Evolutionary conservation across 2,113 vertebrate genomes (phyloP).

Genomic region (Spilogale gracilis): DNA sequence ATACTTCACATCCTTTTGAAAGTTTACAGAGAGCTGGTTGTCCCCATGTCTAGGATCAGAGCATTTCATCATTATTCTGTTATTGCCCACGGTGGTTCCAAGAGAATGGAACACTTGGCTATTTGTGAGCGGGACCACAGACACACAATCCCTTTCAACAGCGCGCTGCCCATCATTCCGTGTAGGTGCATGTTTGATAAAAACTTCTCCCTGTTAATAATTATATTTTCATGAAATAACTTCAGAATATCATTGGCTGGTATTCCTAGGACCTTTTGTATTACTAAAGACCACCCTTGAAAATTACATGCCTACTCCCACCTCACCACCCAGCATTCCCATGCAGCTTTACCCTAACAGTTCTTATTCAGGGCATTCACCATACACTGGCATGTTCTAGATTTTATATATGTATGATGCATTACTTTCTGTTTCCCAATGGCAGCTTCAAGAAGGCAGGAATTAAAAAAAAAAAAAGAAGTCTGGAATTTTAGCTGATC

Average conservation of each 20-base stretch:
- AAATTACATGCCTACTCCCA: background rate
- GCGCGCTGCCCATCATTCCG: fast-evolving
- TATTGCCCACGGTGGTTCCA: background rate
- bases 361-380: background rate
- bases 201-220: background rate
- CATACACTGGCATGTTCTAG: fast-evolving
- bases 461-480: background rate
- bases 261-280: background rate
- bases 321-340: background rate
- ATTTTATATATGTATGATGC: background rate
- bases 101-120: fast-evolving
- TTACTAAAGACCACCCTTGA: background rate
- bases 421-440: background rate
- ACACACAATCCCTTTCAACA: background rate
- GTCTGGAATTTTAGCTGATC: background rate
- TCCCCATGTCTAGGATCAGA: fast-evolving
- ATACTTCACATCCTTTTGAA: background rate
- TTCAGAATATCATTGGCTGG: background rate
- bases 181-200: background rate
- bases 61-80: fast-evolving
- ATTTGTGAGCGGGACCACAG: fast-evolving
- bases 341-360: background rate
- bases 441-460: background rate
- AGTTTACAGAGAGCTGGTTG: background rate
- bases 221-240: background rate